phyloP scores from a whole-genome alignment of 2,888 invertebrate species.

The Orgyia antiqua region DNA sequence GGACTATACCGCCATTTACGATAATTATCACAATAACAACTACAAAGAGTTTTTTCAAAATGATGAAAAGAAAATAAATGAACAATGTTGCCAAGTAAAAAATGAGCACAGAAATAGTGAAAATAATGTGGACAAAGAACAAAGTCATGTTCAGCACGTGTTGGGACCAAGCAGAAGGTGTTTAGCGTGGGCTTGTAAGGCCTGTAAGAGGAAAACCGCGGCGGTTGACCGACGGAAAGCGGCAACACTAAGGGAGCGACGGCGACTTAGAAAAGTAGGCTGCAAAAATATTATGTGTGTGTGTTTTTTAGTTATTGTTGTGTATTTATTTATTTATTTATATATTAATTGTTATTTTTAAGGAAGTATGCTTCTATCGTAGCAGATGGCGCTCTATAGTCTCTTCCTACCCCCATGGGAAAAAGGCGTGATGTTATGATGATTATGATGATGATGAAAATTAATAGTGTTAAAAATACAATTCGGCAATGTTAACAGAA shows the following conservation, averaged over 20 bases:
- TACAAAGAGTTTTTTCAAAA: slow-evolving; percentile 39
- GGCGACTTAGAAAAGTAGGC: slow-evolving; percentile 93
- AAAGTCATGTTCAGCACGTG: slow-evolving; percentile 69
- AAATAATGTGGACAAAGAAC: slow-evolving; percentile 36
- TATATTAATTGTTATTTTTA: too few species aligned
- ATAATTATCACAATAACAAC: slow-evolving; percentile 42
- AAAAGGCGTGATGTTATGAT: too few species aligned
- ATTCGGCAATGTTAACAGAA: too few species aligned
- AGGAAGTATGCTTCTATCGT: too few species aligned
- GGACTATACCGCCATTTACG: slow-evolving; percentile 53
- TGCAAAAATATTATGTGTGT: neutral
- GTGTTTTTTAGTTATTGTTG: neutral
- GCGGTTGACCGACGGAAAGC: slow-evolving; percentile 97
- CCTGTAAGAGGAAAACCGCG: slow-evolving; percentile 97
- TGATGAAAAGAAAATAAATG: slow-evolving; percentile 37
- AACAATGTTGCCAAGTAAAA: slow-evolving; percentile 53
- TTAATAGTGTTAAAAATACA: too few species aligned
- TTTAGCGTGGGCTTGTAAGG: slow-evolving; percentile 97
- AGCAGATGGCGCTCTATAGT: too few species aligned
- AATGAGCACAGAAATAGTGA: slow-evolving; percentile 43
- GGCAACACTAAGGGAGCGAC: slow-evolving; percentile 95
- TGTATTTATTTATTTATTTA: too few species aligned
- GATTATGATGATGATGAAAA: too few species aligned
- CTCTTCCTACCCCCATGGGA: too few species aligned
- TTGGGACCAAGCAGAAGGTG: slow-evolving; percentile 84